Percentiles rank a stretch among this genome's conserved stretches.
phyloP scores from a whole-genome alignment of 2,888 invertebrate genomes.

The Masnerella sp. region DNA sequence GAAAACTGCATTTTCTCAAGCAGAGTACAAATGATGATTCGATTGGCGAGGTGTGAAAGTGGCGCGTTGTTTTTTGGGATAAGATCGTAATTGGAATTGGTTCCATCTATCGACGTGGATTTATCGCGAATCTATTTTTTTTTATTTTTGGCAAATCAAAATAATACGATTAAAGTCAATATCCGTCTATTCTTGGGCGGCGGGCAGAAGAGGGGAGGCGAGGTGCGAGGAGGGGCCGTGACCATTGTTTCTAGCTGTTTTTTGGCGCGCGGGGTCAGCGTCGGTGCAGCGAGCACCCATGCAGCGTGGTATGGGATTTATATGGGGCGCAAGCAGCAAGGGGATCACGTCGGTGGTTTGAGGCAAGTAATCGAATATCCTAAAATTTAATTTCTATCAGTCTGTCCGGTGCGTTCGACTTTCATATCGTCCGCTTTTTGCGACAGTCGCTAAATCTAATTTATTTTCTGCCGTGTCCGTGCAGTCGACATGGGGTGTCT shows the following conservation, averaged over 20 bases:
- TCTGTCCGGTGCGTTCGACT: constrained; percentile 70
- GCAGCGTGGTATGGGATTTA: constrained; percentile 48
- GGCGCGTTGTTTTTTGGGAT: constrained; percentile 38
- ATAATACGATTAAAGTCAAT: constrained; percentile 61
- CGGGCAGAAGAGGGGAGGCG: constrained; percentile 8
- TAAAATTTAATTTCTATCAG: constrained; percentile 76
- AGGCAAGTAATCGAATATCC: constrained; percentile 76
- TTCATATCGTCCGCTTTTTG: constrained; percentile 76
- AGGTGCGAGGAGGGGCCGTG: constrained; percentile 35
- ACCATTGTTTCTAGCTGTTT: constrained; percentile 59
- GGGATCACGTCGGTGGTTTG: constrained; percentile 63
- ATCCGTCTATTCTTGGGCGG: constrained; percentile 59
- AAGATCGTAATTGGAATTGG: constrained; percentile 59
- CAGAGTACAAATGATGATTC: constrained; percentile 51
- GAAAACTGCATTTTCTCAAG: constrained; percentile 53
- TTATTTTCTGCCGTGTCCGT: constrained; percentile 70
- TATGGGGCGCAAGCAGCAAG: constrained; percentile 57
- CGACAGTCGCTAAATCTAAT: constrained; percentile 76
- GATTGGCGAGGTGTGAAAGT: constrained; percentile 32
- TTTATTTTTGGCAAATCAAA: constrained; percentile 60
- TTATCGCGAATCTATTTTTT: constrained; percentile 45
- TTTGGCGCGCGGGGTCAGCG: constrained; percentile 47
- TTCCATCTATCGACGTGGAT: constrained; percentile 41
- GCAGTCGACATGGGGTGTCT: constrained; percentile 60
- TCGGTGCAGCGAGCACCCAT: too few relatives aligned